Conservation (phyloP, 2,888 invertebrate species). For the Clivina fossor region DNA sequence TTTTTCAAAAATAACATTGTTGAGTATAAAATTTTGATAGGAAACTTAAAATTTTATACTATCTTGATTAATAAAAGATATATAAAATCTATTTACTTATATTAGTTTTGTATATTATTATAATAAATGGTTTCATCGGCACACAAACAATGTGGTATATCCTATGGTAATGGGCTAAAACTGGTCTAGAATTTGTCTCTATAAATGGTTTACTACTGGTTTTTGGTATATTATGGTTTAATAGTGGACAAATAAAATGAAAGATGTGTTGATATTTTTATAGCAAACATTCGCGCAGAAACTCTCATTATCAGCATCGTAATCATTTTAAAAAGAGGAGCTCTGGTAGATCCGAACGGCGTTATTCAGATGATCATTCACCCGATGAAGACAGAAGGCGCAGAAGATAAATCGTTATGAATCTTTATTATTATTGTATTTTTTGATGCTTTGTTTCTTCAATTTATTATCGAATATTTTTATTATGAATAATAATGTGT, state of each 20-base stretch:
- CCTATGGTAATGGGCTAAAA: too few relatives aligned
- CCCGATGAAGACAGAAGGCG: slow-evolving; percentile 20
- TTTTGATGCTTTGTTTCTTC: background rate
- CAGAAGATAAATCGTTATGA: slow-evolving; percentile 9
- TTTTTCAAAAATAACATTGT: too few relatives aligned
- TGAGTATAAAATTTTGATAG: too few relatives aligned
- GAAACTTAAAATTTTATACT: too few relatives aligned
- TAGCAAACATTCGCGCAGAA: background rate
- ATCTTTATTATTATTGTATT: too few relatives aligned
- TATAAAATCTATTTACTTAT: too few relatives aligned
- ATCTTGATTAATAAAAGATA: too few relatives aligned
- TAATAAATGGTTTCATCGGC: too few relatives aligned
- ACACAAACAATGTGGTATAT: too few relatives aligned
- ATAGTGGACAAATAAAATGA: slow-evolving; percentile 20
- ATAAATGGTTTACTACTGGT: slow-evolving; percentile 13
- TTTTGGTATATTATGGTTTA: slow-evolving; percentile 25
- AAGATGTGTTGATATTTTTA: slow-evolving; percentile 4
- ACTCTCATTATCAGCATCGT: background rate
- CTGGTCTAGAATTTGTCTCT: too few relatives aligned
- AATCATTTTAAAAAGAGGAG: background rate
- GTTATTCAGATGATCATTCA: slow-evolving; percentile 26
- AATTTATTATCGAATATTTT: background rate
- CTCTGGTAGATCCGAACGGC: slow-evolving; percentile 18
- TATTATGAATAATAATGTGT: background rate
- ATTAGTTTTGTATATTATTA: too few relatives aligned